phyloP scores from a whole-genome alignment of 1,140 invertebrate genomes.

The Hyposmocoma kahamanoa region DNA sequence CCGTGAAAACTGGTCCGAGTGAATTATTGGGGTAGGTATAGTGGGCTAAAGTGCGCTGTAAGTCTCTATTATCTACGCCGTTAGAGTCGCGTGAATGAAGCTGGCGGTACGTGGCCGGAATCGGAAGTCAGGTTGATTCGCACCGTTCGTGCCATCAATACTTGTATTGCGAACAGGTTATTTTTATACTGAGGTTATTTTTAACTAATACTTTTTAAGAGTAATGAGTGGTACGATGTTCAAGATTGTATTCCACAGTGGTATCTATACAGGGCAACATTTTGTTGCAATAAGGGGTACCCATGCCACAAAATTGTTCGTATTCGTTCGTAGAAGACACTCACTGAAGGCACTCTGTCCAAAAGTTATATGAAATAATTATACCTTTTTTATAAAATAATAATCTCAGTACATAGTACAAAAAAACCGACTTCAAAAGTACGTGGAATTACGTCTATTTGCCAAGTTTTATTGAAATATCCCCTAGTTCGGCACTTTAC shows the following conservation, averaged over 20 bases:
- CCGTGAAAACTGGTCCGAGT: constrained; percentile 45
- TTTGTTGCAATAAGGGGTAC: no score
- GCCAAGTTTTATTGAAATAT: no score
- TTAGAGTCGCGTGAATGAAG: constrained; percentile 66
- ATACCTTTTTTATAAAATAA: no score
- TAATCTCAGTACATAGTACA: no score
- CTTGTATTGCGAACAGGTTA: constrained; percentile 12
- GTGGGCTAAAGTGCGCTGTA: constrained; percentile 64
- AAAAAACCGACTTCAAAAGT: no score
- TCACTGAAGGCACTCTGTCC: no score
- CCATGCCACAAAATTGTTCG: no score
- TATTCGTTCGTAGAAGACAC: no score
- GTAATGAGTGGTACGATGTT: not conserved
- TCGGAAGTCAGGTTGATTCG: constrained; percentile 53
- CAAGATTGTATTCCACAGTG: not conserved
- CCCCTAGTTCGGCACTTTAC: no score
- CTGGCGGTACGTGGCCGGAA: constrained; percentile 55
- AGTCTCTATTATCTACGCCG: constrained; percentile 68
- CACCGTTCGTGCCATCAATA: constrained; percentile 33
- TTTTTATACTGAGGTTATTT: not conserved
- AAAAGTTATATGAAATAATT: no score
- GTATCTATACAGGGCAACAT: no score
- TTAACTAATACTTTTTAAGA: not conserved
- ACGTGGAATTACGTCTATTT: no score
- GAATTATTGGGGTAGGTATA: constrained; percentile 62